Evolutionary conservation across 2,113 vertebrate species (phyloP).

Genomic region (Pseudorectes ferrugineus): DNA sequence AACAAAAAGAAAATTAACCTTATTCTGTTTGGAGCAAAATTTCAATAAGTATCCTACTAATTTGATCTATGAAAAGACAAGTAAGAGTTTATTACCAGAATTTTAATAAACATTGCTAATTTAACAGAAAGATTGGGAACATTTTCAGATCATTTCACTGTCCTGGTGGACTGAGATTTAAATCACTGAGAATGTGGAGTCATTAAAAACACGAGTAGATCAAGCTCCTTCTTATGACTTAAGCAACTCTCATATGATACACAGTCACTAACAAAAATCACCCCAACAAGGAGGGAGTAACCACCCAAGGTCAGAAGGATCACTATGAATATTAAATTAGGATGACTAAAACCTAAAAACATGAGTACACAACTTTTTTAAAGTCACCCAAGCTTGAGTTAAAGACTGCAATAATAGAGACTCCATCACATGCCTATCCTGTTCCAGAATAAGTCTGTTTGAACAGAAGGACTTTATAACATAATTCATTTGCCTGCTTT

Average conservation of each 20-base stretch:
- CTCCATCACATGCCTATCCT: neutral
- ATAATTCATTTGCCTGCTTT: neutral
- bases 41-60: neutral
- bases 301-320: neutral
- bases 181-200: neutral
- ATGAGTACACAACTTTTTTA: neutral
- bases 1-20: neutral
- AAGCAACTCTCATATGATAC: neutral
- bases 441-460: neutral
- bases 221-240: neutral
- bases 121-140: neutral
- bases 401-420: neutral
- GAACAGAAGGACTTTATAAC: neutral
- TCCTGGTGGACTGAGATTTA: neutral
- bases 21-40: neutral
- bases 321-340: neutral
- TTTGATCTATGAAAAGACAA: neutral
- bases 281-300: neutral
- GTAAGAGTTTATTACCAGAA: neutral
- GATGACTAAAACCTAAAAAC: neutral
- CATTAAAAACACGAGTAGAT: neutral
- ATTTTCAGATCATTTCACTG: neutral
- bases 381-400: neutral
- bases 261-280: neutral
- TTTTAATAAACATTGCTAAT: neutral